Percentiles rank a stretch among this genome's conserved stretches.
Evolutionary conservation across 1,140 invertebrate genomes (phyloP).

Genomic region (Ceratosolen fusciceps): DNA sequence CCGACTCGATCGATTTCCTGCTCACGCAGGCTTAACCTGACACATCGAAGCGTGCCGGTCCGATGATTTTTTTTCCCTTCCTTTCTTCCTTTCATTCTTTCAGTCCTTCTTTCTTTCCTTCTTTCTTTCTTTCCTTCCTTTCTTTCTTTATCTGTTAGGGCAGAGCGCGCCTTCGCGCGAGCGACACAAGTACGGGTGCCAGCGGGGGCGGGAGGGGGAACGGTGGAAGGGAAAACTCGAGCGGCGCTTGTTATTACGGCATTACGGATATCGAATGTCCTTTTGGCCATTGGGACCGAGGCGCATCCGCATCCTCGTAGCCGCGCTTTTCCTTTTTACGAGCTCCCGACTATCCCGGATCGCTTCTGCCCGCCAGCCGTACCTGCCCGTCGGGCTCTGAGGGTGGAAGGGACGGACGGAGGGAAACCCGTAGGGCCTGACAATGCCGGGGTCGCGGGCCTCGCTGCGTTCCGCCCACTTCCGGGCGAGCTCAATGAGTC

Average conservation of each 20-base stretch:
- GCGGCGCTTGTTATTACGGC: conserved; percentile 63
- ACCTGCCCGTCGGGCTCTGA: too few species aligned
- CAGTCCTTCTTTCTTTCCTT: too few species aligned
- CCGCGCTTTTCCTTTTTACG: conserved; percentile 46
- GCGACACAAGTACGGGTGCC: too few species aligned
- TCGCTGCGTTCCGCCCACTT: conserved; percentile 64
- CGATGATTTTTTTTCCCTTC: conserved; percentile 57
- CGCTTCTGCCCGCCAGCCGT: conserved; percentile 4
- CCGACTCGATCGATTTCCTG: conserved; percentile 58
- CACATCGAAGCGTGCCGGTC: conserved; percentile 49
- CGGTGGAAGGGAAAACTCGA: too few species aligned
- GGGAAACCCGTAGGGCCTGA: conserved; percentile 49
- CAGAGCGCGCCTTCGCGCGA: too few species aligned
- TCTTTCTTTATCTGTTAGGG: too few species aligned
- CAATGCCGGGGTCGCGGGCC: conserved; percentile 52
- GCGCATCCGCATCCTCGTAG: conserved; percentile 35
- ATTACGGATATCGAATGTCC: conserved; percentile 67
- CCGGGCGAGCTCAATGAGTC: conserved; percentile 63
- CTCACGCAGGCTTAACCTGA: conserved; percentile 54
- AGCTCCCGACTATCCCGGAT: conserved; percentile 48
- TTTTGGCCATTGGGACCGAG: conserved; percentile 53
- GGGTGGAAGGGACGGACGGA: conserved; percentile 38
- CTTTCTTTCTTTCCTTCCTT: too few species aligned
- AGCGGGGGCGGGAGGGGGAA: too few species aligned
- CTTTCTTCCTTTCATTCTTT: too few species aligned